Base-by-base conservation (phyloP, 2,113 vertebrate genomes). In the Mugil cephalus region DNA sequence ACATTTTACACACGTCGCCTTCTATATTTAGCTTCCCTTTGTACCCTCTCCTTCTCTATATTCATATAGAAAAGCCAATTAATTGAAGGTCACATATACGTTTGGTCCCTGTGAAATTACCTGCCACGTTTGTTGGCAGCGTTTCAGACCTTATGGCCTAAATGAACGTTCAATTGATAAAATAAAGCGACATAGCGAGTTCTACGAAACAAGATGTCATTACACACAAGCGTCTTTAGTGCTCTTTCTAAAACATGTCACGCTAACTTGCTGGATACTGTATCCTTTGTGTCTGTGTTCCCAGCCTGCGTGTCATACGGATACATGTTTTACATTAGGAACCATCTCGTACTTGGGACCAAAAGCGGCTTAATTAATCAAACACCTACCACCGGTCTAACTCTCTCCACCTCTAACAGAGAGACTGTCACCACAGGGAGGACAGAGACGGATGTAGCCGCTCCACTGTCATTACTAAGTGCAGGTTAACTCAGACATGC, bases 331-430 rank as follows among this genome's bases (percentile, higher is more conserved):
- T 55, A 62, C 48, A 58, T 60, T 51, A 38, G 65, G 55, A 88
- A 50, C 62, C 62, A 55, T 69, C 76, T 47, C 79, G 67, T 14
- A 52, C 69, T 51, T 75, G 67, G 71, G 50, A 63, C 42, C 53
- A 60, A 69, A 77, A 76, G 59, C 65, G 69, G 45, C 11, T 73
- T 68, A 85, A 88, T 90, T 84, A 88, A 87, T 88, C 77, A 75
- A 54, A 46, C 54, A 71, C 79, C 69, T 76, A 80, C 87, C 76
- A 74, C 74, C 59, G 53, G 59, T 43, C 67, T 79, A 78, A 83
- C 79, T 80, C 74, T 53, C 74, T 60, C 52, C 73, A 69, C 47
- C 35, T 76, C 39, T 54, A 59, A 67, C 39, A 64, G 52, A 65
- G 35, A 67, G 60, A 51, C 56, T 50, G 40, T 66, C 77, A 70